Evolutionary conservation across 2,888 invertebrate species (phyloP).

Genomic region (Entomobrya proxima): DNA sequence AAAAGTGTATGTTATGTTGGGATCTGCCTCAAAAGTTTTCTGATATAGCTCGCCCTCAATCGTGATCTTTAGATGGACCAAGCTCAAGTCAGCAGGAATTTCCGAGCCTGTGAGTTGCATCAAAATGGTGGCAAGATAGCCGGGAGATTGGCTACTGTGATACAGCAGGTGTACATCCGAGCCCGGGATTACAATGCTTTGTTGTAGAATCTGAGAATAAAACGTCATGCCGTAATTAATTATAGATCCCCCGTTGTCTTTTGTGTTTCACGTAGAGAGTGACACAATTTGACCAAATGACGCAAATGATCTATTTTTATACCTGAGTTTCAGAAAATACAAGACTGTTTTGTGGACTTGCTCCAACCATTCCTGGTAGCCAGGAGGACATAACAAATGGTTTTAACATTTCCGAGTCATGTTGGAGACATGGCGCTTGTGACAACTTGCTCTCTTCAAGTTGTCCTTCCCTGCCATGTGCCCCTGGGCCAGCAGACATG

Average conservation of each 20-base stretch:
- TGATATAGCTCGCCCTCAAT: conserved; percentile 95
- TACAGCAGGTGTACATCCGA: conserved; percentile 96
- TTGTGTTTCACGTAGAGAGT: no score
- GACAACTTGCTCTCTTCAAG: conserved; percentile 67
- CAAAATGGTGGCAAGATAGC: conserved; percentile 94
- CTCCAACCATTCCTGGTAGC: conserved; percentile 92
- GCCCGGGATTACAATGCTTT: conserved; percentile 94
- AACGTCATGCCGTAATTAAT: conserved; percentile 17
- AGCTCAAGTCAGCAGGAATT: conserved; percentile 88
- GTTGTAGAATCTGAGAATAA: conserved; percentile 90
- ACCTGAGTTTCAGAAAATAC: conserved; percentile 95
- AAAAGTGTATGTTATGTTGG: conserved; percentile 95
- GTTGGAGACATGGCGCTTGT: conserved; percentile 85
- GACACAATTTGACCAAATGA: background rate
- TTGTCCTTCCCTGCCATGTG: conserved; percentile 64
- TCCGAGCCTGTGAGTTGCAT: conserved; percentile 89
- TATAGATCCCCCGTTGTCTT: background rate
- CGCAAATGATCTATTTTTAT: conserved; percentile 69
- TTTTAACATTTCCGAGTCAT: conserved; percentile 89
- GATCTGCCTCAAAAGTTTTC: conserved; percentile 96
- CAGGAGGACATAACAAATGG: conserved; percentile 93
- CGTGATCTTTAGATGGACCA: conserved; percentile 94
- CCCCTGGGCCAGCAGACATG: conserved; percentile 79
- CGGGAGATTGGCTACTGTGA: conserved; percentile 95
- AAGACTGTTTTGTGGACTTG: conserved; percentile 87